These are phyloP conservation scores for Vireo griseus DNA, from an alignment of 2,797 vertebrate species.

Conservation along the genomic window DNA sequence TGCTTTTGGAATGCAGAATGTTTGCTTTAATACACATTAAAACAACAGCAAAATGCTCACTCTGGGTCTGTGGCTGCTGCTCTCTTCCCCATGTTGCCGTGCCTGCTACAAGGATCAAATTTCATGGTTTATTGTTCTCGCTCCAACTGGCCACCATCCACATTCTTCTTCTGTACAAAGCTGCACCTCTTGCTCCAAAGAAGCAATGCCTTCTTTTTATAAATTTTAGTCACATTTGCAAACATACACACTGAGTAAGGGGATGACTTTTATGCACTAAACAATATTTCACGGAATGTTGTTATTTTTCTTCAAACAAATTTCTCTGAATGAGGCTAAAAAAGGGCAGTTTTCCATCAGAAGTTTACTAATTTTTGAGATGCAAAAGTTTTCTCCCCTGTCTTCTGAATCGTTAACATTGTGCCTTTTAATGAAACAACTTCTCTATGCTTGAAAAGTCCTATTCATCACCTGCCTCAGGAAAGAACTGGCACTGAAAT, in stretches of 20 bases:
- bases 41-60: slow-evolving; percentile 27
- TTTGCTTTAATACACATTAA: background rate
- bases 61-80: slow-evolving; percentile 24
- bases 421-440: background rate
- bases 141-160: slow-evolving; percentile 69
- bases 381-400: background rate
- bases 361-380: background rate
- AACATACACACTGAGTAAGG: background rate
- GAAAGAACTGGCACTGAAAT: background rate
- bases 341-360: background rate
- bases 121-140: slow-evolving; percentile 72
- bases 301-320: background rate
- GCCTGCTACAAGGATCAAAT: slow-evolving; percentile 69
- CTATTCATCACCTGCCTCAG: background rate
- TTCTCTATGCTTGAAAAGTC: background rate
- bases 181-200: slow-evolving; percentile 54
- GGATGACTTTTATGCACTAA: background rate
- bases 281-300: background rate
- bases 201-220: background rate
- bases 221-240: slow-evolving; percentile 42
- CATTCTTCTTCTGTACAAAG: slow-evolving; percentile 50
- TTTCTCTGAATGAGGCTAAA: slow-evolving; percentile 1
- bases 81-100: slow-evolving; percentile 22
- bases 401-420: background rate
- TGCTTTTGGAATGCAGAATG: background rate